Base-by-base conservation (phyloP, 2,113 vertebrate genomes). In the Dasyurus viverrinus region DNA sequence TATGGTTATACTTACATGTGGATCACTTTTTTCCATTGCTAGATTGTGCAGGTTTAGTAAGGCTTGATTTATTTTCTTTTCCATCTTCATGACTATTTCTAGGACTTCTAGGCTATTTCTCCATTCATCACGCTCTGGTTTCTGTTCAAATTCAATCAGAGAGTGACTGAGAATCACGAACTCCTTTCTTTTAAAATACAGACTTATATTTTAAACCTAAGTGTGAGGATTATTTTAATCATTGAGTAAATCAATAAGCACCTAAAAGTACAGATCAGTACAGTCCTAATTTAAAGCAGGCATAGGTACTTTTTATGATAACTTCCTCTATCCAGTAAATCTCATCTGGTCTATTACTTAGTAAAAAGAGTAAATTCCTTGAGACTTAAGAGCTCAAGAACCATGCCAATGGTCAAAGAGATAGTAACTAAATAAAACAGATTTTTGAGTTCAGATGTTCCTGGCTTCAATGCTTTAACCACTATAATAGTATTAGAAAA, bases 41-140 rank as follows among this genome's bases (percentile, higher is more conserved):
- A 99, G 89, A 76, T 99, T 99, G 98, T 99, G 99, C 53, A 99
- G 98, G 68, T 99, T 98, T 95, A 99, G 97, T 76, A 99, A 98
- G 89, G 99, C 98, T 97, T 99, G 98, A 97, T 99, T 99, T 90
- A 99, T 98, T 0, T 93, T 98, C 96, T 98, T 99, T 98, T 99
- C 99, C 98, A 99, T 97, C 97, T 99, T 95, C 97, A 99, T 96
- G 89, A 99, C 99, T 0, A 93, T 95, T 97, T 99, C 97, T 98
- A 99, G 98, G 84, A 99, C 99, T 76, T 98, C 98, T 90, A 99
- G 97, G 0, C 98, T 99, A 48, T 94, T 99, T 9, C 98, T 98
- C 99, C 99, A 99, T 93, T 98, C 99, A 47, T 99, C 99, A 93
- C 98, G 97, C 46, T 98, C 98, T 12, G 98, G 98, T 89, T 98